Evolutionary conservation across 2,888 invertebrate species (phyloP).

Genomic region (Lasioglossum malachurum): DNA sequence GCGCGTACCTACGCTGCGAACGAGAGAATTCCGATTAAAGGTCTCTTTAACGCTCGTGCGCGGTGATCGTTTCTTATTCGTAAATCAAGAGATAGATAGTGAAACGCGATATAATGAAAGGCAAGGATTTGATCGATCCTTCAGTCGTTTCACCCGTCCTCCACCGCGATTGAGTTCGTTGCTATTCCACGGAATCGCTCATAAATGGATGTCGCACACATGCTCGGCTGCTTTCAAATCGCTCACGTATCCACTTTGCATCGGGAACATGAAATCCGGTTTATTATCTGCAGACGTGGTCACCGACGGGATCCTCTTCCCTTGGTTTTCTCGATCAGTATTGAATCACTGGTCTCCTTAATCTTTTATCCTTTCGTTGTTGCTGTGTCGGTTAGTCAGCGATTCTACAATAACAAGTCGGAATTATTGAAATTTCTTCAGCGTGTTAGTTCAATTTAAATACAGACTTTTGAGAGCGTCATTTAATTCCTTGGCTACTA

Average conservation of each 20-base stretch:
- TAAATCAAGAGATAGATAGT: not conserved
- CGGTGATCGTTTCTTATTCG: not conserved
- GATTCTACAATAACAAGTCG: not conserved
- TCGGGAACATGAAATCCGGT: constrained; percentile 2
- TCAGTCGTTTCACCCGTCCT: not conserved
- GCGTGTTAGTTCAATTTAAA: not conserved
- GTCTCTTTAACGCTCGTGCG: not conserved
- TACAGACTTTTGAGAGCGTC: not conserved
- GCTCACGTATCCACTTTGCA: not conserved
- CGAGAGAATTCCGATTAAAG: not conserved
- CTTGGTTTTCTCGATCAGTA: not conserved
- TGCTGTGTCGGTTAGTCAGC: not conserved
- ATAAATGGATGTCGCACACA: constrained; percentile 9
- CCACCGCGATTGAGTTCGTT: constrained; percentile 22
- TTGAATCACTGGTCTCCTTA: not conserved
- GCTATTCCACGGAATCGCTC: constrained; percentile 17
- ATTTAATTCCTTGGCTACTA: not conserved
- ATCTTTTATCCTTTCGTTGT: not conserved
- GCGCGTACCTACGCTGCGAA: not conserved
- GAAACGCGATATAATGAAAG: constrained; percentile 27
- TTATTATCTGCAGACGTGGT: constrained; percentile 9
- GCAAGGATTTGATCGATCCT: not conserved
- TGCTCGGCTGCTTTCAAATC: constrained; percentile 6
- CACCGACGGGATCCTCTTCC: not conserved
- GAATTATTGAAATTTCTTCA: not conserved